phyloP scores from a whole-genome alignment of 2,797 vertebrate species.

The Cynodonichthys magdalenae region DNA sequence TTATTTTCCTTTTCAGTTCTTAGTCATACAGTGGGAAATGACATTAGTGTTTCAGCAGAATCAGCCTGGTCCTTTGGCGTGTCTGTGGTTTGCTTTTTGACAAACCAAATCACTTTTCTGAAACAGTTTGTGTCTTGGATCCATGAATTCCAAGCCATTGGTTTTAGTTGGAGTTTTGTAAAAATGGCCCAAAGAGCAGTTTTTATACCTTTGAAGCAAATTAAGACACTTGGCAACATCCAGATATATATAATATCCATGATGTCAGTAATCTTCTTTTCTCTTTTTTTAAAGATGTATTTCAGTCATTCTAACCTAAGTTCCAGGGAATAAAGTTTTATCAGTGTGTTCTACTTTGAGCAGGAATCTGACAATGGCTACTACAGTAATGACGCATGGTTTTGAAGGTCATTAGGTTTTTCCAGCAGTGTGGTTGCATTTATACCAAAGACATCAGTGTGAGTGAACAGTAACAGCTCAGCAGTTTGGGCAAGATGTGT shows the following conservation, averaged over 20 bases:
- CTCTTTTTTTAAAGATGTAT: background rate
- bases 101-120: background rate
- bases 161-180: background rate
- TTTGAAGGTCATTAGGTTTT: conserved; percentile 36
- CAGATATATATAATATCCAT: background rate
- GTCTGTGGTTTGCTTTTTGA: background rate
- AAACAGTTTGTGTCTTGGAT: background rate
- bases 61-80: too few species aligned
- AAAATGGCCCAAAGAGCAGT: background rate
- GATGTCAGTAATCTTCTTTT: background rate
- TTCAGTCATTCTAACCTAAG: too few species aligned
- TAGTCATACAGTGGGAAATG: too few species aligned
- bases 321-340: background rate
- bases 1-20: too few species aligned
- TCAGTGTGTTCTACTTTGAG: conserved; percentile 4
- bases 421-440: conserved; percentile 40
- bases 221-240: background rate
- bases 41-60: too few species aligned
- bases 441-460: conserved; percentile 47
- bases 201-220: background rate
- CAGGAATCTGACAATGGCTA: conserved; percentile 7
- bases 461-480: conserved; percentile 55
- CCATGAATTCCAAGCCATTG: background rate
- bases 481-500: conserved; percentile 56
- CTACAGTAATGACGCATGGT: conserved; percentile 23